Conservation (phyloP, 2,888 invertebrate genomes). For the Phalangium opilio region DNA sequence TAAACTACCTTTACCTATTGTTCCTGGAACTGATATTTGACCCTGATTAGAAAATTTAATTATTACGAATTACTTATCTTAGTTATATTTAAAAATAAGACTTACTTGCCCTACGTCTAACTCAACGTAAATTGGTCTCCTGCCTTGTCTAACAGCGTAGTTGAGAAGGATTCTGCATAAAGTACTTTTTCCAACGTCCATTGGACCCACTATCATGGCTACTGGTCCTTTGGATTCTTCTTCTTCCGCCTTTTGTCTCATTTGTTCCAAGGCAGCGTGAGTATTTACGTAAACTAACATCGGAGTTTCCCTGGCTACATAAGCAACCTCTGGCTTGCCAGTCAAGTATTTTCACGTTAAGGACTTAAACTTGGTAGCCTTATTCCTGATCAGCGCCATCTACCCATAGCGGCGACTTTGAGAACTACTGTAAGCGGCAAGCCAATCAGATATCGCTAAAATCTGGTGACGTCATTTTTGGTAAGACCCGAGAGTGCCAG, state of each 20-base stretch:
- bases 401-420: too few relatives aligned
- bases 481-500: too few relatives aligned
- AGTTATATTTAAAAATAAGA: too few relatives aligned
- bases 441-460: too few relatives aligned
- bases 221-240: slow-evolving; percentile 53
- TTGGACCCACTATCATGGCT: slow-evolving; percentile 78
- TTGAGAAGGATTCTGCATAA: slow-evolving; percentile 73
- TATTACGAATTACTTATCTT: too few relatives aligned
- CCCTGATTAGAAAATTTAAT: slow-evolving; percentile 35
- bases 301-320: slow-evolving; percentile 89
- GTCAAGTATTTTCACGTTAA: slow-evolving; percentile 35
- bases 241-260: slow-evolving; percentile 65
- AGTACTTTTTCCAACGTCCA: slow-evolving; percentile 93
- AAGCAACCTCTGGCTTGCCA: slow-evolving; percentile 82
- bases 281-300: slow-evolving; percentile 92
- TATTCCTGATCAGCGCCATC: slow-evolving; percentile 3
- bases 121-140: slow-evolving; percentile 74
- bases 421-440: too few relatives aligned
- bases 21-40: slow-evolving; percentile 77
- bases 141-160: slow-evolving; percentile 65
- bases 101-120: slow-evolving; percentile 73
- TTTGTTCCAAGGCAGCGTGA: slow-evolving; percentile 82
- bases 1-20: slow-evolving; percentile 44
- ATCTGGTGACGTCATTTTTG: too few relatives aligned
- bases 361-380: neutral